Evolutionary conservation across 2,113 vertebrate species (phyloP).

Genomic region (Notothenia rossii): DNA sequence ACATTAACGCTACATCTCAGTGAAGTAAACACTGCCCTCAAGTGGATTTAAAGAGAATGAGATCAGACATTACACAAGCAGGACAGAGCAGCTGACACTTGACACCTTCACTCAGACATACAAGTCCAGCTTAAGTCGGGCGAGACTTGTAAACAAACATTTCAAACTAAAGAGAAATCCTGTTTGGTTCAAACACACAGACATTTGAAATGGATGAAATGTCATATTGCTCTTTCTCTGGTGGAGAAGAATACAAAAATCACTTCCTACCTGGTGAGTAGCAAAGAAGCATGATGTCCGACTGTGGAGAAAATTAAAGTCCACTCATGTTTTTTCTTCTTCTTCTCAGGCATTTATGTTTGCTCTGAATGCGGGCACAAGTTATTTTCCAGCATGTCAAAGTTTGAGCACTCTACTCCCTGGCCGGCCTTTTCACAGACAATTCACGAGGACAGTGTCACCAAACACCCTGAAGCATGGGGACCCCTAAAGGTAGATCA

Average conservation of each 20-base stretch:
- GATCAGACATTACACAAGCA: slow-evolving; percentile 34
- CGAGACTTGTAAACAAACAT: slow-evolving; percentile 2
- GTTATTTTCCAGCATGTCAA: slow-evolving; percentile 90
- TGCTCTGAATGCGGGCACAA: slow-evolving; percentile 89
- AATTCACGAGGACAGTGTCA: slow-evolving; percentile 87
- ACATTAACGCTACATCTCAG: not conserved
- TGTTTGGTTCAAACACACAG: not conserved
- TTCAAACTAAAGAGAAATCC: not conserved
- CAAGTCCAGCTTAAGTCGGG: too few relatives aligned
- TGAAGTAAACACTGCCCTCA: slow-evolving; percentile 39
- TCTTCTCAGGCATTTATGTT: slow-evolving; percentile 85
- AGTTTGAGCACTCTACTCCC: slow-evolving; percentile 90
- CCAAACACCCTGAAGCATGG: slow-evolving; percentile 80
- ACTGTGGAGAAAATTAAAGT: not conserved
- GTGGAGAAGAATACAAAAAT: slow-evolving; percentile 66
- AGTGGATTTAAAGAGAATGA: slow-evolving; percentile 36
- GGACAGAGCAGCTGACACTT: slow-evolving; percentile 16
- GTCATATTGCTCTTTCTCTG: slow-evolving; percentile 68
- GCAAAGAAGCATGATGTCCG: not conserved
- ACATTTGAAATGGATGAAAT: slow-evolving; percentile 57
- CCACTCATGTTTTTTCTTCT: not conserved
- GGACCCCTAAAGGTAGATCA: slow-evolving; percentile 66
- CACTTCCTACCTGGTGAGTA: slow-evolving; percentile 69
- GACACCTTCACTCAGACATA: slow-evolving; percentile 25
- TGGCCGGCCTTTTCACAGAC: slow-evolving; percentile 93